Conservation (phyloP, 2,797 vertebrate genomes). For the Pantherophis vulpinus region DNA sequence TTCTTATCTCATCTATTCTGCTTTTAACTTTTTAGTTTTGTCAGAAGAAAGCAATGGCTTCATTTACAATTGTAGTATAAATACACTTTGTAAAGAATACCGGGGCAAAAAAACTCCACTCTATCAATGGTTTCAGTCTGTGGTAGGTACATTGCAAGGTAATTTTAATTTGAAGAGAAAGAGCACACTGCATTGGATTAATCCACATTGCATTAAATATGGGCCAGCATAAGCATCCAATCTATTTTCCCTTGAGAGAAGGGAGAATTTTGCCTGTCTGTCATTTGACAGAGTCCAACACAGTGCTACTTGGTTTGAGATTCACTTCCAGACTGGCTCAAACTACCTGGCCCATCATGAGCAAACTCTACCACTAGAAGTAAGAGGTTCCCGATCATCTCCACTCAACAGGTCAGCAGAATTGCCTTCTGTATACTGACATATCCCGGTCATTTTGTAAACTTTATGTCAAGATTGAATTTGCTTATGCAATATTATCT, state of each 20-base stretch:
- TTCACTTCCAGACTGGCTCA: background rate
- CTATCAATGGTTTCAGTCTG: background rate
- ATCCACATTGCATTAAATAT: background rate
- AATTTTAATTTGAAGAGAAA: background rate
- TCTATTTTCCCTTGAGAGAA: background rate
- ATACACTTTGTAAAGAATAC: background rate
- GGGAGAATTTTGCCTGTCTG: background rate
- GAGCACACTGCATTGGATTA: background rate
- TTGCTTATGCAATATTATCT: no score
- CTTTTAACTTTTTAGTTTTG: background rate
- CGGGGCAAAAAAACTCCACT: background rate
- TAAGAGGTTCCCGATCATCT: background rate
- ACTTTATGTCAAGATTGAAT: background rate
- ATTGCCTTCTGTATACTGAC: background rate
- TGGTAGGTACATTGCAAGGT: background rate
- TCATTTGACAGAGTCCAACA: background rate
- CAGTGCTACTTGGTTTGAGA: background rate
- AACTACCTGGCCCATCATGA: background rate
- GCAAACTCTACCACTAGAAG: background rate
- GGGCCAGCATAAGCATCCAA: background rate
- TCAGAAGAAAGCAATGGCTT: background rate
- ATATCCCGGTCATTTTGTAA: background rate
- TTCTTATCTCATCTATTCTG: background rate
- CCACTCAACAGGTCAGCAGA: background rate
- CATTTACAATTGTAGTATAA: background rate